Conservation (phyloP, 2,113 vertebrate genomes). For the Aplodontia rufa region DNA sequence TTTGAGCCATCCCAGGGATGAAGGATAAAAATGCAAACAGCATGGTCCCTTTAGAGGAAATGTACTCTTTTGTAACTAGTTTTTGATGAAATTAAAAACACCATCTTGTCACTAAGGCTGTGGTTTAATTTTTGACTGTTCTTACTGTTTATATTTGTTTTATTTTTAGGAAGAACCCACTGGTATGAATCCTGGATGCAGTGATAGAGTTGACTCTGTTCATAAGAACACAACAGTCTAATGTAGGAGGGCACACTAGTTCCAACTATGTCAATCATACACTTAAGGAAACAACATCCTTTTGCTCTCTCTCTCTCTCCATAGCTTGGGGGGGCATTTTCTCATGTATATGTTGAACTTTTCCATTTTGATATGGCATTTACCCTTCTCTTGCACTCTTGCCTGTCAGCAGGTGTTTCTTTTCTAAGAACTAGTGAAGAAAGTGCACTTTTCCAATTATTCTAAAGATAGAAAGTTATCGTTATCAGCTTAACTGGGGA, state of each 20-base stretch:
- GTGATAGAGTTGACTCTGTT: not conserved
- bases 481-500: not conserved
- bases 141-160: not conserved
- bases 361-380: not conserved
- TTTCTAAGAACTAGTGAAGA: not conserved
- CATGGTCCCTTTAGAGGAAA: not conserved
- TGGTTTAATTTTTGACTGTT: not conserved
- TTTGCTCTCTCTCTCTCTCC: not conserved
- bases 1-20: not conserved
- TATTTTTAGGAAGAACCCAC: not conserved
- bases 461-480: not conserved
- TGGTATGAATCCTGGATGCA: not conserved
- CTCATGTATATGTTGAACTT: not conserved
- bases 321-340: not conserved
- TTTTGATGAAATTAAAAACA: not conserved
- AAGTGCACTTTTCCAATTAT: not conserved
- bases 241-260: not conserved
- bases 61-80: not conserved
- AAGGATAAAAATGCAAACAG: not conserved
- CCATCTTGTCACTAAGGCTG: not conserved
- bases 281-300: not conserved
- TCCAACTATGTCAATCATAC: not conserved
- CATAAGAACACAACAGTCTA: not conserved
- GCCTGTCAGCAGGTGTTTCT: not conserved
- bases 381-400: not conserved